Percentiles rank a stretch among this genome's conserved stretches.
These are phyloP conservation scores for Lamellibrachia satsuma DNA, from an alignment of 2,888 invertebrate genomes.

Conservation along the genomic window DNA sequence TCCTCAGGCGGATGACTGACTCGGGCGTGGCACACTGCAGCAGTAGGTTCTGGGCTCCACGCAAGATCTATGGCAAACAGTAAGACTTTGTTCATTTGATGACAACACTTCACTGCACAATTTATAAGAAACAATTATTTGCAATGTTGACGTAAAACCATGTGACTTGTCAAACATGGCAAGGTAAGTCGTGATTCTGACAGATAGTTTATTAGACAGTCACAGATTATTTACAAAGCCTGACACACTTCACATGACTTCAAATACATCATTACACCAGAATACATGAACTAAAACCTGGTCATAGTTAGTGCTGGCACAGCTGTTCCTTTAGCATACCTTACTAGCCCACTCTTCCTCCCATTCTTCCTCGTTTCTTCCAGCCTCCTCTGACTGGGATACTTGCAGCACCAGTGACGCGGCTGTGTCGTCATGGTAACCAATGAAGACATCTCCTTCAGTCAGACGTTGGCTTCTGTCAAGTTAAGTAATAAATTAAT, in stretches of 20 bases:
- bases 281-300: too few species aligned
- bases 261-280: too few species aligned
- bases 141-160: too few species aligned
- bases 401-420: constrained; percentile 54
- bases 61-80: constrained; percentile 29
- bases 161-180: too few species aligned
- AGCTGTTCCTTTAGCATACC: background rate
- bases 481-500: background rate
- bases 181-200: too few species aligned
- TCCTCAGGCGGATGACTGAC: constrained; percentile 48
- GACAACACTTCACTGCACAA: too few species aligned
- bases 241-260: too few species aligned
- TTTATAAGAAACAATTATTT: too few species aligned
- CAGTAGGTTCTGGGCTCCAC: constrained; percentile 47
- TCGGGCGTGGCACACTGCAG: constrained; percentile 59
- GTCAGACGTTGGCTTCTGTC: background rate
- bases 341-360: constrained; percentile 21
- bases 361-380: constrained; percentile 17
- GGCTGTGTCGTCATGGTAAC: constrained; percentile 55
- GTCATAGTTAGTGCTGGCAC: too few species aligned
- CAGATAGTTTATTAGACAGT: too few species aligned
- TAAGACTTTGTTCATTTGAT: too few species aligned
- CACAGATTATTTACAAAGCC: too few species aligned
- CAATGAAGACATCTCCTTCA: constrained; percentile 54
- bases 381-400: constrained; percentile 30